Evolutionary conservation across 2,113 vertebrate genomes (phyloP), one percentile per base, ranked within the genome.

Genomic region (Antigone vipio): DNA sequence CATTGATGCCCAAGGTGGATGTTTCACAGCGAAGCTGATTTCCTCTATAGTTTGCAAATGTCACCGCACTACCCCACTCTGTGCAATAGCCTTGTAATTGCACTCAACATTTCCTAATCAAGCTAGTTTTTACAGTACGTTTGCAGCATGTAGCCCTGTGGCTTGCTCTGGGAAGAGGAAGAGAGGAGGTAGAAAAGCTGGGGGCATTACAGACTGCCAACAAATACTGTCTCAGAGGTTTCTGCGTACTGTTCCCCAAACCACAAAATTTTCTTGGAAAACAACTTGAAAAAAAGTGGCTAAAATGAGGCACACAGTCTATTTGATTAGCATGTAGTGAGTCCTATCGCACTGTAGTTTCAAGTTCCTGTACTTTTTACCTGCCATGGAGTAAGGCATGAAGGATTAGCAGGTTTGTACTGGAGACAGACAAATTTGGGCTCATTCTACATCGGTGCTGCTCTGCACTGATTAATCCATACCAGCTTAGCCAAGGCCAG

Each of bases 51-150:
- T 27, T 75, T 38, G 24, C 52, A 87, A 24, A 84, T 93, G 83
- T 76, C 80, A 89, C 53, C 88, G 58, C 88, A 53, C 29, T 69
- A 40, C 35, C 22, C 83, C 14, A 5, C 20, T 64, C 76, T 55
- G 22, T 87, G 92, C 86, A 96, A 96, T 5, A 81, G 53, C 62
- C 77, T 72, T 78, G 64, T 68, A 88, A 92, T 84, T 8, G 20
- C 62, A 45, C 53, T 87, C 34, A 12, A 10, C 10, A 2, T 96
- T 96, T 91, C 95, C 86, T 72, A 87, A 97, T 45, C 73, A 26
- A 69, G 58, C 11, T 47, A 32, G 9, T 6, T 38, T 62, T 80
- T 93, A 62, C 64, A 53, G 72, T 34, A 68, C 11, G 0, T 58
- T 73, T 95, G 40, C 64, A 84, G 60, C 56, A 60, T 1, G 2